These are phyloP conservation scores for Tipula confusa DNA, from an alignment of 2,888 invertebrate species.

Conservation along the genomic window DNA sequence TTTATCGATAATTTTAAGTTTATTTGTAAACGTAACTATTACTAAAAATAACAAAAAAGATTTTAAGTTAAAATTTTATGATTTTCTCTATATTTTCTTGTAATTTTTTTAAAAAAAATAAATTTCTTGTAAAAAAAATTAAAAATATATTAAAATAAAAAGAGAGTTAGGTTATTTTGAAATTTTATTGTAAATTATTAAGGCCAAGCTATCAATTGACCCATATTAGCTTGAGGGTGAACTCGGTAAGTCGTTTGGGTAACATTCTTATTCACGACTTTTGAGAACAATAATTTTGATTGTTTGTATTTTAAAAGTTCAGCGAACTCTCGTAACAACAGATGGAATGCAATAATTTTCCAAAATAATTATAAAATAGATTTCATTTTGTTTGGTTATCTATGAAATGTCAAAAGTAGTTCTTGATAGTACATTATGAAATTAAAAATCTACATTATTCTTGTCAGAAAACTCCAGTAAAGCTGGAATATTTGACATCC, in stretches of 20 bases:
- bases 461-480: too few species aligned
- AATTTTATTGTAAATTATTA: neutral
- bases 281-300: too few species aligned
- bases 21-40: neutral
- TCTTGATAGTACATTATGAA: too few species aligned
- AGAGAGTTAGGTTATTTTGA: neutral
- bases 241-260: neutral
- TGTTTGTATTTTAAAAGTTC: neutral
- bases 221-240: neutral
- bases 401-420: too few species aligned
- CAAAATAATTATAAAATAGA: too few species aligned
- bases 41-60: neutral
- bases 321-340: neutral
- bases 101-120: neutral
- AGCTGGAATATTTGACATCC: too few species aligned
- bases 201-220: neutral
- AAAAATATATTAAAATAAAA: neutral
- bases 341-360: too few species aligned
- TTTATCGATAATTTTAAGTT: slow-evolving; percentile 9
- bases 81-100: neutral
- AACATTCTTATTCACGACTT: too few species aligned
- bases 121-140: slow-evolving; percentile 21
- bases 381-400: too few species aligned
- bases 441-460: too few species aligned
- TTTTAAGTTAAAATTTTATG: slow-evolving; percentile 7